Conservation (phyloP, 1,140 invertebrate species). For the Drosophila sp. region DNA sequence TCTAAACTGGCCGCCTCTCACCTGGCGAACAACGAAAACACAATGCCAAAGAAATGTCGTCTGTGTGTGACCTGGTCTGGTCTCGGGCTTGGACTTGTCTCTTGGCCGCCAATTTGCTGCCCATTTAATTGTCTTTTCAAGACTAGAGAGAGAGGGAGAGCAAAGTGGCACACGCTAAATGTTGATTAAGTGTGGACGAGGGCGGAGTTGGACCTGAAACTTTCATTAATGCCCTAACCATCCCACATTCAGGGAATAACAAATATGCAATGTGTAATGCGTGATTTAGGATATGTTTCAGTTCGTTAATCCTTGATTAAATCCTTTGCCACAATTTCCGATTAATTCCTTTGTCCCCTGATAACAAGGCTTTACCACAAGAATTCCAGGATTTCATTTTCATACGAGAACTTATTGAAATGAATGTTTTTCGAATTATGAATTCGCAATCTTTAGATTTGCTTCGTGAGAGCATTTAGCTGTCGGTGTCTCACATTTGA, state of each 20-base stretch:
- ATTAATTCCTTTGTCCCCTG: too few species aligned
- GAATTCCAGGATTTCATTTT: too few species aligned
- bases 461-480: neutral
- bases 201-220: slow-evolving; percentile 11
- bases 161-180: slow-evolving; percentile 49
- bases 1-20: slow-evolving; percentile 58
- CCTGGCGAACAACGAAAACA: slow-evolving; percentile 34
- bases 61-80: neutral
- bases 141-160: neutral
- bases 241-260: neutral
- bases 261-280: neutral
- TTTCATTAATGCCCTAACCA: slow-evolving; percentile 18
- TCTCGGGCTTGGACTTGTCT: neutral
- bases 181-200: slow-evolving; percentile 49
- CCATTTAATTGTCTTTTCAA: slow-evolving; percentile 37
- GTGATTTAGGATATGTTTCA: too few species aligned
- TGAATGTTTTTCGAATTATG: too few species aligned
- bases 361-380: too few species aligned
- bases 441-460: too few species aligned
- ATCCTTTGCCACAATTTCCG: too few species aligned
- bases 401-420: too few species aligned
- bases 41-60: slow-evolving; percentile 63
- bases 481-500: neutral
- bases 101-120: slow-evolving; percentile 50
- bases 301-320: too few species aligned